Conservation (phyloP, 2,888 invertebrate genomes). For the Drosophila paranaensis region DNA sequence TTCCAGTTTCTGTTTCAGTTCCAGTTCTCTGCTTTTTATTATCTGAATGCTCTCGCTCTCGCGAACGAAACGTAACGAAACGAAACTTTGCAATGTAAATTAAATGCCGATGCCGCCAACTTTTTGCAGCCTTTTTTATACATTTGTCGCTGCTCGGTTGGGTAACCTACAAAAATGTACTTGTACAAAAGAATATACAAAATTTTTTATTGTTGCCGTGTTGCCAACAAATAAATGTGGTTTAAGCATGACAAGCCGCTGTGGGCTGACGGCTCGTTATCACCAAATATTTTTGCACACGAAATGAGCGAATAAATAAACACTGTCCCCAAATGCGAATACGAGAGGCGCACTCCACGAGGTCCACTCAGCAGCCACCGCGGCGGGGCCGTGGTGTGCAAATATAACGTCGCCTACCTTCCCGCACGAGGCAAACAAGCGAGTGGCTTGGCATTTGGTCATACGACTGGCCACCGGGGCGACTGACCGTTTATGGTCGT, state of each 20-base stretch:
- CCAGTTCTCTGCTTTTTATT: slow-evolving; percentile 62
- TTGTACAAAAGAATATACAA: slow-evolving; percentile 30
- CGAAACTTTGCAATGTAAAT: slow-evolving; percentile 77
- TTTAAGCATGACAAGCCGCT: slow-evolving; percentile 76
- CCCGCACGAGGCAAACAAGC: slow-evolving; percentile 54
- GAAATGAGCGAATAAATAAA: slow-evolving; percentile 78
- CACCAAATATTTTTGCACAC: slow-evolving; percentile 80
- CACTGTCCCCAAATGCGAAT: slow-evolving; percentile 27
- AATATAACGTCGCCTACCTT: slow-evolving; percentile 54
- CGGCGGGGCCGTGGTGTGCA: slow-evolving; percentile 20
- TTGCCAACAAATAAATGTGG: slow-evolving; percentile 75
- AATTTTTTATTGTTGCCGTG: slow-evolving; percentile 63
- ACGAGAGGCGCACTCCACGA: not conserved
- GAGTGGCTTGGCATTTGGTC: slow-evolving; percentile 40
- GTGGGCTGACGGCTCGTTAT: slow-evolving; percentile 73
- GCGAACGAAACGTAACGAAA: slow-evolving; percentile 43
- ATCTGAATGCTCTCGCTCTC: slow-evolving; percentile 61
- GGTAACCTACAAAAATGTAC: slow-evolving; percentile 38
- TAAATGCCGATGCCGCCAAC: slow-evolving; percentile 73
- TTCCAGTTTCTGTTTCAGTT: slow-evolving; percentile 40
- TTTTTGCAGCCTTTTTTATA: slow-evolving; percentile 53
- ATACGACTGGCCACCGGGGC: slow-evolving; percentile 5
- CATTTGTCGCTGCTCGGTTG: slow-evolving; percentile 22
- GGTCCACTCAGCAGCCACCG: slow-evolving; percentile 7
- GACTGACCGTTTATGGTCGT: slow-evolving; percentile 71